Percentiles rank a stretch among this genome's conserved stretches.
Conservation (phyloP, 1,140 invertebrate species). For the Pogonognathellus flavescens region DNA sequence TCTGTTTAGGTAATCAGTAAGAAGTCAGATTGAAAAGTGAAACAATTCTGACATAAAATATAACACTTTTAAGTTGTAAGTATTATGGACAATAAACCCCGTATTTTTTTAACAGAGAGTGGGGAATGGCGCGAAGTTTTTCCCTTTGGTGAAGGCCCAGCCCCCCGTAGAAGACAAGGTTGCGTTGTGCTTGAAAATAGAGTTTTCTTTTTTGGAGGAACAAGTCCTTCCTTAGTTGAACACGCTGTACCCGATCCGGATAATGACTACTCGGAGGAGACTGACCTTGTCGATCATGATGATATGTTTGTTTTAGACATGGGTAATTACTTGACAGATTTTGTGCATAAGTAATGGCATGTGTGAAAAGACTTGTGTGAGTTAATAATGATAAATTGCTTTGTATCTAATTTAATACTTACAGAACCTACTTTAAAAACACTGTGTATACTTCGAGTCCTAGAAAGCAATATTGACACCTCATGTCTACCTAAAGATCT, state of each 20-base stretch:
- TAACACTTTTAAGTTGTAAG: no score
- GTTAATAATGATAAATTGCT: no score
- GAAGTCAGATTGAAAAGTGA: no score
- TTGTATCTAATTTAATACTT: conserved; percentile 65
- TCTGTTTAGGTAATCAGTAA: no score
- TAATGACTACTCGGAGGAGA: conserved; percentile 62
- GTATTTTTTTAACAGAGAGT: conserved; percentile 68
- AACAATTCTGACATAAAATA: no score
- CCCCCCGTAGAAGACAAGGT: conserved; percentile 82
- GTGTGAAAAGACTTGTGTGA: no score
- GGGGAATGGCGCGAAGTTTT: conserved; percentile 72
- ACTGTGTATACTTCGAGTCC: conserved; percentile 76
- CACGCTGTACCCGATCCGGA: not conserved
- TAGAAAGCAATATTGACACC: conserved; percentile 77
- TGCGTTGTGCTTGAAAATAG: conserved; percentile 80
- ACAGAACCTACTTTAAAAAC: conserved; percentile 79
- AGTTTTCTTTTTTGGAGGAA: conserved; percentile 88
- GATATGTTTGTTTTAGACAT: conserved; percentile 84
- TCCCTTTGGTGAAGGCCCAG: conserved; percentile 76
- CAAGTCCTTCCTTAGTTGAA: conserved; percentile 74
- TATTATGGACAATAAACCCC: no score
- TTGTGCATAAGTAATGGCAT: conserved; percentile 10
- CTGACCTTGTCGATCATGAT: conserved; percentile 80
- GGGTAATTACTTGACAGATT: conserved; percentile 69
- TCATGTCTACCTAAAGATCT: conserved; percentile 76